Evolutionary conservation across 1,140 invertebrate genomes (phyloP).

Genomic region (Dinothrombium tinctorium): DNA sequence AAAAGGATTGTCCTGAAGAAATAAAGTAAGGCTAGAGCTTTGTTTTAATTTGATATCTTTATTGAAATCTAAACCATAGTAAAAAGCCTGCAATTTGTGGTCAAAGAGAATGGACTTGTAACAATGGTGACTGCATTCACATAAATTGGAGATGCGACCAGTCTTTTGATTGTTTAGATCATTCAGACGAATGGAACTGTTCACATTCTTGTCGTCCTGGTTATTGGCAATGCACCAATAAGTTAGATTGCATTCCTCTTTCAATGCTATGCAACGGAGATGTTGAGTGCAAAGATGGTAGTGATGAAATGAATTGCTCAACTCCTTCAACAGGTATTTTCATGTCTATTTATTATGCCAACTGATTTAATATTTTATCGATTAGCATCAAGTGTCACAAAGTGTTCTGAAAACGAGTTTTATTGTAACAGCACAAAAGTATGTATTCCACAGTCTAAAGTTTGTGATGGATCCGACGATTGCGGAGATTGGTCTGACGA

Average conservation of each 20-base stretch:
- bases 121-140: neutral
- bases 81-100: neutral
- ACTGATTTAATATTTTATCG: too few species aligned
- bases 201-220: constrained; percentile 26
- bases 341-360: too few species aligned
- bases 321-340: too few species aligned
- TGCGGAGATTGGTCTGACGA: constrained; percentile 19
- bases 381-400: too few species aligned
- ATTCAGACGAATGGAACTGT: constrained; percentile 17
- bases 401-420: neutral
- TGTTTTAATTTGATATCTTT: neutral
- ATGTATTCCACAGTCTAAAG: neutral
- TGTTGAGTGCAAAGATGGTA: neutral
- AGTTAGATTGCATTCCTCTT: constrained; percentile 33
- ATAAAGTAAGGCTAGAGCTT: neutral
- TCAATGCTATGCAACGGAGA: neutral
- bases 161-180: constrained; percentile 17
- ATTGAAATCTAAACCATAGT: neutral
- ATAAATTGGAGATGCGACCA: neutral
- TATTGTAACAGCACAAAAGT: neutral
- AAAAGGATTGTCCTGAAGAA: neutral
- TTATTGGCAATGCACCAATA: constrained; percentile 29
- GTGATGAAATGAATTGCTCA: neutral
- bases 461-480: constrained; percentile 27
- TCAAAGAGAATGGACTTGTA: neutral